Percentiles rank a stretch among this genome's conserved stretches.
Conservation (phyloP, 2,888 invertebrate species). For the Plutella xylostella region DNA sequence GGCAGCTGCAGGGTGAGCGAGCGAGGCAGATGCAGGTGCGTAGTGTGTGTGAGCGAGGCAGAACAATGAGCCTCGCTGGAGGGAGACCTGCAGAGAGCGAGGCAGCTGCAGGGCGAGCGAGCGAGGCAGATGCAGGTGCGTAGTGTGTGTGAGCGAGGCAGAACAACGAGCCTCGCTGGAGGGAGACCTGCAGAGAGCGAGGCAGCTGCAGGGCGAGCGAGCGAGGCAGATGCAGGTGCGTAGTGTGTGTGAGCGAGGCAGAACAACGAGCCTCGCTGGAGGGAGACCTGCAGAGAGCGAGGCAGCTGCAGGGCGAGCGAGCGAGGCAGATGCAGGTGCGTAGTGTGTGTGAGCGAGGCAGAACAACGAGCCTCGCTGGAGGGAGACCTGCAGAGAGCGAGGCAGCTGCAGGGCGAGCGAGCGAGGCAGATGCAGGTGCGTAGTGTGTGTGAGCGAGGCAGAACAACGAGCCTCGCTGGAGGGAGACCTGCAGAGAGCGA, state of each 20-base stretch:
- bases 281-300: constrained; percentile 89
- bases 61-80: too few relatives aligned
- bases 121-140: constrained; percentile 68
- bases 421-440: constrained; percentile 68
- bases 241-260: too few relatives aligned
- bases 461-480: constrained; percentile 89
- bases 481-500: constrained; percentile 89
- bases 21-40: constrained; percentile 46
- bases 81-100: constrained; percentile 89
- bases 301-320: constrained; percentile 88
- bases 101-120: constrained; percentile 88
- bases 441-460: too few relatives aligned
- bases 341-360: too few relatives aligned
- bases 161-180: constrained; percentile 89
- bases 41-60: too few relatives aligned
- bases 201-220: constrained; percentile 88
- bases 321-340: constrained; percentile 68
- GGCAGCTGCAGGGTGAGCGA: constrained; percentile 86
- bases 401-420: constrained; percentile 88
- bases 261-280: constrained; percentile 89
- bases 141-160: too few relatives aligned
- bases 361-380: constrained; percentile 89
- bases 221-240: constrained; percentile 68
- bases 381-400: constrained; percentile 89
- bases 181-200: constrained; percentile 89